phyloP scores from a whole-genome alignment of 2,113 vertebrate genomes.

The Melanocharis versteri region DNA sequence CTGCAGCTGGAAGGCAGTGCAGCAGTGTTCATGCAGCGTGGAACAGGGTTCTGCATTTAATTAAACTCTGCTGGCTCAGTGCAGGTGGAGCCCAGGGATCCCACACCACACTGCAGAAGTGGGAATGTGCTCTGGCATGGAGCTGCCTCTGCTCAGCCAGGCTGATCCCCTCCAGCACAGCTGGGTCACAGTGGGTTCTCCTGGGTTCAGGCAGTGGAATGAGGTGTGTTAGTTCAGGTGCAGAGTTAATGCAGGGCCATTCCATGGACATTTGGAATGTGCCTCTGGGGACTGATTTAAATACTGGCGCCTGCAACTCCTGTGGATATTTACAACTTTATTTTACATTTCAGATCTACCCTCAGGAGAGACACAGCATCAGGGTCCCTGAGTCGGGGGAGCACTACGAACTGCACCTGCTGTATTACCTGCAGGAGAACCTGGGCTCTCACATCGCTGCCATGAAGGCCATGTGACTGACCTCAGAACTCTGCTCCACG shows the following conservation, averaged over 20 bases:
- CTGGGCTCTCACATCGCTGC: conserved; percentile 78
- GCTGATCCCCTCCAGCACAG: background rate
- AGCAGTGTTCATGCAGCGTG: background rate
- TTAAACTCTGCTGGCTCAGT: background rate
- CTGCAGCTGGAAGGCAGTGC: background rate
- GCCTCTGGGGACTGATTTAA: background rate
- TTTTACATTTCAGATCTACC: conserved; percentile 76
- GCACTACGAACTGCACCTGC: conserved; percentile 82
- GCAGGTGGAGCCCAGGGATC: background rate
- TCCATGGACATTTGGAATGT: background rate
- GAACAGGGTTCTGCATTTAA: background rate
- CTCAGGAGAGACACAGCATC: conserved; percentile 85
- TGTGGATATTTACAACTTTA: background rate
- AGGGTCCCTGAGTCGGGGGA: conserved; percentile 82
- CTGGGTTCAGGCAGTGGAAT: background rate
- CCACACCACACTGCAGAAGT: background rate
- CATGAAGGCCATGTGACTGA: conserved; percentile 75
- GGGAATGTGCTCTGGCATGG: background rate
- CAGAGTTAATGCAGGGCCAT: background rate
- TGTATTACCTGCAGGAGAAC: conserved; percentile 84
- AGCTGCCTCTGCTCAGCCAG: background rate
- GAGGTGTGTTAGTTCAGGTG: background rate
- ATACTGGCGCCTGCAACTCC: background rate
- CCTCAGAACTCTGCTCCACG: conserved; percentile 2
- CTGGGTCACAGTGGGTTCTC: background rate